Evolutionary conservation across 2,888 invertebrate species (phyloP).

Genomic region (Drosophila kanekoi): DNA sequence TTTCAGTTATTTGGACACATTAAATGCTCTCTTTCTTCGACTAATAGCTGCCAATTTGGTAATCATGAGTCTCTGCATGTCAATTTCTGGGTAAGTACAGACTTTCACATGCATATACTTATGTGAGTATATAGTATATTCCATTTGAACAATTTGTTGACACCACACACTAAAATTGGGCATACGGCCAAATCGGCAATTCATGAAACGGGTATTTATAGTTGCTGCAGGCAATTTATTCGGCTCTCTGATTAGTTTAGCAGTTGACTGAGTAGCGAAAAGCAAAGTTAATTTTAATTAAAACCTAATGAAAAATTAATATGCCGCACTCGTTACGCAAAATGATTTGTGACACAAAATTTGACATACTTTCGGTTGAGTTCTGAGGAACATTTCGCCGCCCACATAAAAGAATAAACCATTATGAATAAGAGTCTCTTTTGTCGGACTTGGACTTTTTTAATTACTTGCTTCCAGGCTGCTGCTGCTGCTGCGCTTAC

Average conservation of each 20-base stretch:
- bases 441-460: constrained; percentile 24
- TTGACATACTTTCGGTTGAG: constrained; percentile 45
- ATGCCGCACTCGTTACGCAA: constrained; percentile 38
- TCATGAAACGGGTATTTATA: constrained; percentile 42
- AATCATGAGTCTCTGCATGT: no score
- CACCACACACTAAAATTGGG: constrained; percentile 15
- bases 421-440: constrained; percentile 27
- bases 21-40: no score
- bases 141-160: constrained; percentile 15
- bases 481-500: constrained; percentile 14
- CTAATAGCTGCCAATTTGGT: no score
- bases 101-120: no score
- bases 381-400: constrained; percentile 7
- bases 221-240: constrained; percentile 35
- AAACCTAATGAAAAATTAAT: constrained; percentile 53
- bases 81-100: no score
- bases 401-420: constrained; percentile 41
- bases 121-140: not conserved
- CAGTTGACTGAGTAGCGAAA: constrained; percentile 32
- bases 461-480: constrained; percentile 33
- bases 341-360: constrained; percentile 38
- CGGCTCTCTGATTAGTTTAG: constrained; percentile 49
- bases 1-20: no score
- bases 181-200: constrained; percentile 43
- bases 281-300: constrained; percentile 43